phyloP scores from a whole-genome alignment of 1,140 invertebrate genomes.

The Ectropis grisescens region DNA sequence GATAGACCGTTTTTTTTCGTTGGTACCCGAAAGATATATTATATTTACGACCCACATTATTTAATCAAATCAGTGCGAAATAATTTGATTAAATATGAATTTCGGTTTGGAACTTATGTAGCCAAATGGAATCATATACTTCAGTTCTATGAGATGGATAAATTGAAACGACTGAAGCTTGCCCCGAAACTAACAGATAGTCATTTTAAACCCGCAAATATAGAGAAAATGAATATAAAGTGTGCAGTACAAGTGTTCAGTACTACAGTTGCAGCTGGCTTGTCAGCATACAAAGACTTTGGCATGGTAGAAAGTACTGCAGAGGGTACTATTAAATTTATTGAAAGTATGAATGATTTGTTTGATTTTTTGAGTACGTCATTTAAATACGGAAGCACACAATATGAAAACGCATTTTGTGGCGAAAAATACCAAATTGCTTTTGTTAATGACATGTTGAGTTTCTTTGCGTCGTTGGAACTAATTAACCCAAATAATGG shows the following conservation, averaged over 20 bases:
- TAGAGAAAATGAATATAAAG: conserved; percentile 5
- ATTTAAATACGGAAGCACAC: not conserved
- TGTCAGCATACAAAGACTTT: conserved; percentile 8
- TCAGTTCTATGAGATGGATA: conserved; percentile 4
- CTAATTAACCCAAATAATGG: conserved; percentile 10
- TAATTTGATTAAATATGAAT: conserved; percentile 2
- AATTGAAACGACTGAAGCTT: not conserved
- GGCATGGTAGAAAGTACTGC: conserved; percentile 5
- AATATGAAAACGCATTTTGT: conserved; percentile 10
- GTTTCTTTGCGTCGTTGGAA: conserved; percentile 10
- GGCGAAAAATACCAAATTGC: conserved; percentile 9
- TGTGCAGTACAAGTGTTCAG: conserved; percentile 9
- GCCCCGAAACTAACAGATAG: not conserved
- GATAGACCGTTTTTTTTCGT: too few species aligned
- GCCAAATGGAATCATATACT: conserved; percentile 1
- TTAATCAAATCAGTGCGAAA: too few species aligned
- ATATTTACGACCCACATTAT: too few species aligned
- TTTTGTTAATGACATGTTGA: conserved; percentile 14
- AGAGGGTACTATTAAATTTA: conserved; percentile 7
- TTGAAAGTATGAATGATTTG: conserved; percentile 11
- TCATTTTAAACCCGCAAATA: conserved; percentile 5
- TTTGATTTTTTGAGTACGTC: conserved; percentile 13
- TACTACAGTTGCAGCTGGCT: conserved; percentile 6
- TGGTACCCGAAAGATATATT: not conserved
- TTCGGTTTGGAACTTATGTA: conserved; percentile 1